A percentile compares a stretch with the other conserved stretches of the same genome.
phyloP scores from a whole-genome alignment of 2,113 vertebrate species.

The Cyprinodon variegatus region DNA sequence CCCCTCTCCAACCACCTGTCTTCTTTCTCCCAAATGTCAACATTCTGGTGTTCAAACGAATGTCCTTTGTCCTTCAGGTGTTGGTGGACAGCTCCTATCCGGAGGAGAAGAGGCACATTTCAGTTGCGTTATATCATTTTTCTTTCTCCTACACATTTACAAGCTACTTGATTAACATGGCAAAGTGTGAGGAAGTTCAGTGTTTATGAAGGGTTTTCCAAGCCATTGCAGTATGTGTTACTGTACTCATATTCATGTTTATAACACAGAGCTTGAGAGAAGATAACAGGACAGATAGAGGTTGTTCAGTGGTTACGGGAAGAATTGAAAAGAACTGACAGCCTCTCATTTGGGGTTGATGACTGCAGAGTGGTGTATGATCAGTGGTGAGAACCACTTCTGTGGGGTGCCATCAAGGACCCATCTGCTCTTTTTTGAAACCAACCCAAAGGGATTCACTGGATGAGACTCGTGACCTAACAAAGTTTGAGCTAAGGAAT shows the following conservation, averaged over 20 bases:
- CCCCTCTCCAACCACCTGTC: too few relatives aligned
- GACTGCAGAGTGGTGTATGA: constrained; percentile 38
- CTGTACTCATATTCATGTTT: not conserved
- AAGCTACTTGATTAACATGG: not conserved
- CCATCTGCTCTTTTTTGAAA: constrained; percentile 46
- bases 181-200: not conserved
- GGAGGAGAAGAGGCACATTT: too few relatives aligned
- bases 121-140: too few relatives aligned
- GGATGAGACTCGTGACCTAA: constrained; percentile 61
- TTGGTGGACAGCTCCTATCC: too few relatives aligned
- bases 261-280: constrained; percentile 23
- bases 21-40: too few relatives aligned
- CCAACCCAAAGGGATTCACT: constrained; percentile 61
- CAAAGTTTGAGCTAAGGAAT: constrained; percentile 58
- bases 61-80: too few relatives aligned
- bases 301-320: constrained; percentile 32
- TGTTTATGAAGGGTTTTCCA: not conserved
- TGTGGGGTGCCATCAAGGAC: constrained; percentile 56
- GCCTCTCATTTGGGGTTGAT: constrained; percentile 56
- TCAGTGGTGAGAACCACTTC: constrained; percentile 56
- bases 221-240: constrained; percentile 15
- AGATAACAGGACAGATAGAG: constrained; percentile 23
- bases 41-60: too few relatives aligned
- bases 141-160: not conserved
- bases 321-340: constrained; percentile 26